Evolutionary conservation across 1,140 invertebrate species (phyloP).

Genomic region (Eumeta japonica): DNA sequence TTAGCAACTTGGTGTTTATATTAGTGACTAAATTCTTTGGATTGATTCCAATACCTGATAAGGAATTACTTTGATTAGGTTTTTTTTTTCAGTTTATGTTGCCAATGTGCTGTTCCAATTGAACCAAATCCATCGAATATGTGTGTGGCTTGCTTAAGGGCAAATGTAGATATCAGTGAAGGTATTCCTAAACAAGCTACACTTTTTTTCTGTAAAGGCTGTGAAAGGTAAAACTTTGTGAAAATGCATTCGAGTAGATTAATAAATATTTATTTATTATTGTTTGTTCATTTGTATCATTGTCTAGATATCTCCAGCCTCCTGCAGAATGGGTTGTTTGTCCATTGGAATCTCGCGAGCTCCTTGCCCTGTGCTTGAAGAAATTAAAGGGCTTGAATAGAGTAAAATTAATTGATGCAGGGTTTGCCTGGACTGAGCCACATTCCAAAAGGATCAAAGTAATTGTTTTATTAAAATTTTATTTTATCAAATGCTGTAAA

Average conservation of each 20-base stretch:
- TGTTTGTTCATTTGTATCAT: constrained; percentile 1
- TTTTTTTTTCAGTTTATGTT: constrained; percentile 66
- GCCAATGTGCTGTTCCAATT: constrained; percentile 78
- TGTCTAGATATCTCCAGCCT: constrained; percentile 86
- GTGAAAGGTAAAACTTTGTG: constrained; percentile 68
- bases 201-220: constrained; percentile 86
- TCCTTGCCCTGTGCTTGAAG: constrained; percentile 90
- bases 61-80: no score
- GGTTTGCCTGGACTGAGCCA: constrained; percentile 98
- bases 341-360: constrained; percentile 87
- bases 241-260: background rate
- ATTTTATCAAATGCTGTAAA: constrained; percentile 1
- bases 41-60: no score
- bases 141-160: constrained; percentile 91
- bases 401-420: constrained; percentile 91
- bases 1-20: no score
- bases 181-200: constrained; percentile 93
- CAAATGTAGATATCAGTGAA: constrained; percentile 92
- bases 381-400: constrained; percentile 89
- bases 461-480: constrained; percentile 7
- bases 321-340: constrained; percentile 89
- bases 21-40: no score
- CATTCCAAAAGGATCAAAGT: constrained; percentile 97
- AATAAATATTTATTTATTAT: constrained; percentile 6
- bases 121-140: constrained; percentile 96